Conservation (phyloP, 2,113 vertebrate species). For the Cairina moschata region DNA sequence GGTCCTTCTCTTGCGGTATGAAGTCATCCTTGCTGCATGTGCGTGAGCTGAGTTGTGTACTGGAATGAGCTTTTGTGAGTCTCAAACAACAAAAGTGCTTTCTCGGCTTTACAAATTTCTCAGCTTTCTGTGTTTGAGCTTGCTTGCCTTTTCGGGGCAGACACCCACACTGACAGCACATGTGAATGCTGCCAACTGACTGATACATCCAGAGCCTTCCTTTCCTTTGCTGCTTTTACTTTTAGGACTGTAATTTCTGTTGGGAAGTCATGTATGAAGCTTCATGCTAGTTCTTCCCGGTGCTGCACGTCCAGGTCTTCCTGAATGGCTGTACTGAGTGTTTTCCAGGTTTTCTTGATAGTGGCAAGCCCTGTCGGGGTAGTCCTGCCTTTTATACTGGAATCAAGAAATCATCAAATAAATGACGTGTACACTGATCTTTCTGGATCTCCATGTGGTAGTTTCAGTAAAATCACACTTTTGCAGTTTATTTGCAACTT, state of each 20-base stretch:
- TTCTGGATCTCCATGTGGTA: neutral
- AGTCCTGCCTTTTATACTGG: neutral
- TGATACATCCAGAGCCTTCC: neutral
- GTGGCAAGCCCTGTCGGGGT: neutral
- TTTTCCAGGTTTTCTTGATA: neutral
- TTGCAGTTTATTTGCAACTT: neutral
- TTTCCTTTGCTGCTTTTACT: neutral
- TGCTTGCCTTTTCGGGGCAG: neutral
- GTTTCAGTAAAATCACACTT: neutral
- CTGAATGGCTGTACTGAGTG: neutral
- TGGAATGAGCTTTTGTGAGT: constrained; percentile 16
- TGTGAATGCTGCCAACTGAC: neutral
- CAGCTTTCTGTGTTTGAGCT: neutral
- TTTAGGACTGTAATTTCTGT: neutral
- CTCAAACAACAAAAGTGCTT: neutral
- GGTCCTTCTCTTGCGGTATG: neutral
- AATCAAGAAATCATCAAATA: neutral
- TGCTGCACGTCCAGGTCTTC: neutral
- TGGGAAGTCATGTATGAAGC: neutral
- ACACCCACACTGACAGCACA: neutral
- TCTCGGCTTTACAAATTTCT: neutral
- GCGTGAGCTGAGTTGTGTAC: neutral
- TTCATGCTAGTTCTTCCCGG: neutral
- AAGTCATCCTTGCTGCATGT: constrained; percentile 1
- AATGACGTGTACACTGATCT: neutral